Base-by-base conservation (phyloP, 2,113 vertebrate species). In the Petrocephalus zakoni region DNA sequence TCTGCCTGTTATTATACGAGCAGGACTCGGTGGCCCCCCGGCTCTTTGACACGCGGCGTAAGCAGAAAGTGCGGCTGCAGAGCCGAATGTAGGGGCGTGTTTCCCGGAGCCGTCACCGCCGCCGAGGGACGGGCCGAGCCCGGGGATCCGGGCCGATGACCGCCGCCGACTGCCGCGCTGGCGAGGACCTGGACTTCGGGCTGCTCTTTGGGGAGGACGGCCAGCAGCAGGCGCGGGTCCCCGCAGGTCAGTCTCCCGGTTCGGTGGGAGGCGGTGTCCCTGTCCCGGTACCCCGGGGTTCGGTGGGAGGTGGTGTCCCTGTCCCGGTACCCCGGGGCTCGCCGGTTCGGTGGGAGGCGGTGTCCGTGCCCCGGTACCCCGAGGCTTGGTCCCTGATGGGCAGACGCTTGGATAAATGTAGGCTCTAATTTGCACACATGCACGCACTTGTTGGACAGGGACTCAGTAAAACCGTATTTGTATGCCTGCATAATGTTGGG, bases 101-200 rank as follows among this genome's bases (percentile, higher is more conserved):
- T 92, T 87, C 87, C 90, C 87, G 58, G 86, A 29, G 42, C 42
- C 81, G 47, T 19, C 42, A 6, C 88, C 21, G 52, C 90, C 89
- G 90, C 53, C 88, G 87, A 91, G 92, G 87, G 90, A 90, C 92
- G 89, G 88, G 89, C 91, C 92, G 91, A 87, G 88, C 91, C 84
- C 78, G 92, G 87, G 88, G 88, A 83, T 49, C 89, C 89, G 91
- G 94, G 91, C 93, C 95, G 93, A 98, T 98, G 97, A 97, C 96
- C 95, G 94, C 96, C 88, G 93, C 93, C 93, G 97, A 96, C 93
- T 96, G 95, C 93, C 93, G 95, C 92, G 93, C 93, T 94, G 90
- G 94, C 61, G 97, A 98, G 94, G 98, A 98, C 92, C 96, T 98
- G 94, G 97, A 98, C 95, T 98, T 99, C 94, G 95, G 96, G 87